phyloP scores from a whole-genome alignment of 2,113 vertebrate genomes.

The Sminthopsis crassicaudata region DNA sequence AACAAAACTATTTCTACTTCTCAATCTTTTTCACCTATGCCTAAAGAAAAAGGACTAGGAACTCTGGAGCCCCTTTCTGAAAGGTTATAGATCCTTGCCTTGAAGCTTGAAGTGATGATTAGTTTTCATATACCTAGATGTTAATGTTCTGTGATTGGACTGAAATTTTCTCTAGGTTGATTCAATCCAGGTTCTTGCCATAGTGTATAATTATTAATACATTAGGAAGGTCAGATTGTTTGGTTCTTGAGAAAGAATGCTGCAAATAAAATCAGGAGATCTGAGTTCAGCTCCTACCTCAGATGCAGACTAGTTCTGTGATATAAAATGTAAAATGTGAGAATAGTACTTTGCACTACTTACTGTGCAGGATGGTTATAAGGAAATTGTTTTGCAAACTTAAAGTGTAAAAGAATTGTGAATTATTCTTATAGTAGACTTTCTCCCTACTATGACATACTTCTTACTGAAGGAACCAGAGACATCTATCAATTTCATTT shows the following conservation, averaged over 20 bases:
- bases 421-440: background rate
- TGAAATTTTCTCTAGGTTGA: background rate
- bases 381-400: background rate
- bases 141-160: background rate
- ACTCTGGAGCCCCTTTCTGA: background rate
- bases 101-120: background rate
- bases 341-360: background rate
- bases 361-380: background rate
- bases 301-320: background rate
- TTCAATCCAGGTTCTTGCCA: background rate
- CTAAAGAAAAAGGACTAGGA: background rate
- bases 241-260: background rate
- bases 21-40: background rate
- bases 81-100: background rate
- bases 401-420: background rate
- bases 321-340: background rate
- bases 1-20: background rate
- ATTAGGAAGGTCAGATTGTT: background rate
- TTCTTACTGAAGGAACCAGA: background rate
- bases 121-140: background rate
- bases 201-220: background rate
- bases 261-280: background rate
- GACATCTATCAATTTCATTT: background rate
- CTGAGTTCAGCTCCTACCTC: background rate
- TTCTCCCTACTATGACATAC: background rate